These are phyloP conservation scores for Zygaena filipendulae DNA, from an alignment of 2,888 invertebrate species.

Conservation along the genomic window DNA sequence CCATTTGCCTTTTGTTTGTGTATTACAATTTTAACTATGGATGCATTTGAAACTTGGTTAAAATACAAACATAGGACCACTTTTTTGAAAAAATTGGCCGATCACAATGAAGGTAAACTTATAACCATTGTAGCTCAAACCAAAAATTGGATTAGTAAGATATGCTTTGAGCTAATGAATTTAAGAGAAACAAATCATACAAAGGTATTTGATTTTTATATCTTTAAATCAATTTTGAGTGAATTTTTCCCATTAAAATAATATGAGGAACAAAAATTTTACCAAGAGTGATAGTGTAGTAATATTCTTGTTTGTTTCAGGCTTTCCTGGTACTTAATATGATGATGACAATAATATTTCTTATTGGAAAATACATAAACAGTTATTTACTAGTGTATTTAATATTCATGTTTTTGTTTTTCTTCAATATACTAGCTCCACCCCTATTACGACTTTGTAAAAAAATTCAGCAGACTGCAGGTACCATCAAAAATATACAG, in stretches of 20 bases:
- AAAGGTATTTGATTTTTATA: no score
- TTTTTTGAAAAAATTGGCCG: constrained; percentile 39
- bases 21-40: constrained; percentile 29
- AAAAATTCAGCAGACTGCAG: constrained; percentile 48
- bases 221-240: no score
- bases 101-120: constrained; percentile 29
- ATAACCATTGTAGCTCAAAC: constrained; percentile 21
- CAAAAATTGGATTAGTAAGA: constrained; percentile 28
- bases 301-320: constrained; percentile 30
- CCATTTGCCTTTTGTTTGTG: constrained; percentile 34
- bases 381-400: constrained; percentile 43
- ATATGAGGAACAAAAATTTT: no score
- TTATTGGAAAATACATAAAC: constrained; percentile 42
- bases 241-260: constrained; percentile 17
- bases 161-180: constrained; percentile 35
- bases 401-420: constrained; percentile 31
- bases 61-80: constrained; percentile 51
- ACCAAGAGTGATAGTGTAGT: no score
- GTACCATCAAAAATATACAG: no score
- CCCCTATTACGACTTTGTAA: constrained; percentile 30
- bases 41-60: constrained; percentile 53
- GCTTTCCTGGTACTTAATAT: constrained; percentile 50
- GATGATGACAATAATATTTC: constrained; percentile 32
- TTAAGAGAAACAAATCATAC: constrained; percentile 50
- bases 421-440: constrained; percentile 37